Percentiles rank a stretch among this genome's conserved stretches.
These are phyloP conservation scores for Cantharis nigra DNA, from an alignment of 2,888 invertebrate species.

Conservation along the genomic window DNA sequence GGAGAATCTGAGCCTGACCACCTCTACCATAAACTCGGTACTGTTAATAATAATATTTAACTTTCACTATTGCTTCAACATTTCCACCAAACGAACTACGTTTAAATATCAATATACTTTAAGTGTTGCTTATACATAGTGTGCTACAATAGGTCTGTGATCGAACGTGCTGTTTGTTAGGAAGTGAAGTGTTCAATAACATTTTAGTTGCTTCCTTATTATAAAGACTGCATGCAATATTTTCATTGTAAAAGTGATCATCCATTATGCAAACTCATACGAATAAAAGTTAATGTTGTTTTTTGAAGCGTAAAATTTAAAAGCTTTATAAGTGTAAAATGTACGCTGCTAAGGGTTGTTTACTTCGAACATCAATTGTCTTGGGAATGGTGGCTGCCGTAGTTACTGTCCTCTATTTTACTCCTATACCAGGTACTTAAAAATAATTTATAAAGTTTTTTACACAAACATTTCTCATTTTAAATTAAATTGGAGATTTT, in stretches of 20 bases:
- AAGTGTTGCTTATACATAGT: background rate
- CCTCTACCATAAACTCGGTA: background rate
- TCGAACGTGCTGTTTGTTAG: background rate
- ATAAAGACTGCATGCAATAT: background rate
- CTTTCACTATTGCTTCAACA: background rate
- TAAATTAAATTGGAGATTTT: background rate
- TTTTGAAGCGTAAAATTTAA: background rate
- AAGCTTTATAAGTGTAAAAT: constrained; percentile 33
- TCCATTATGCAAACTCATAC: background rate
- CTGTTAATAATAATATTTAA: background rate
- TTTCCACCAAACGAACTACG: background rate
- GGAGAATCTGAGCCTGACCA: background rate
- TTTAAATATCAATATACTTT: background rate
- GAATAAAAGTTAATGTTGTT: background rate
- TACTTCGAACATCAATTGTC: constrained; percentile 69
- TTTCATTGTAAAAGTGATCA: background rate
- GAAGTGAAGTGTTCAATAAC: background rate
- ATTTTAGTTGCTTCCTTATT: background rate
- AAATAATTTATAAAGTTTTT: background rate
- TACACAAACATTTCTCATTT: background rate
- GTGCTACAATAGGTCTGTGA: background rate
- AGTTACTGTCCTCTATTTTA: constrained; percentile 70
- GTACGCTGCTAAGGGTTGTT: constrained; percentile 56
- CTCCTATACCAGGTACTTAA: constrained; percentile 69
- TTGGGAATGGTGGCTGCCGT: constrained; percentile 69